A percentile compares a stretch with the other conserved stretches of the same genome.
These are phyloP conservation scores for Staurois parvus DNA, from an alignment of 2,797 vertebrate species.

Conservation along the genomic window DNA sequence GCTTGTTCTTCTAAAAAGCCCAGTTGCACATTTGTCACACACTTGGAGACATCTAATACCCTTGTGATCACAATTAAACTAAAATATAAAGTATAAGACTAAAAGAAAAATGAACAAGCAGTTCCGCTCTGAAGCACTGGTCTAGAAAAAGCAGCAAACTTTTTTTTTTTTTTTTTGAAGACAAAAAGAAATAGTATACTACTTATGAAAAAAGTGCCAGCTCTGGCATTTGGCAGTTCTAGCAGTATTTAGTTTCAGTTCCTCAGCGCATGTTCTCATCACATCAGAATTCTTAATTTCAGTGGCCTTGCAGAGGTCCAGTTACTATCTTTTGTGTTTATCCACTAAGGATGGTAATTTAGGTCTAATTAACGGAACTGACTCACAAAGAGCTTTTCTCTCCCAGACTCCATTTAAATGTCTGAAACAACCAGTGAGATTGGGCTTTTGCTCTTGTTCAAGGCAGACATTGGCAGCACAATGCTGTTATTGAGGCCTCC, in stretches of 20 bases:
- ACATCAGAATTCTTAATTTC: constrained; percentile 76
- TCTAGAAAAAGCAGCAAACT: constrained; percentile 48
- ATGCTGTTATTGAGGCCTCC: constrained; percentile 76
- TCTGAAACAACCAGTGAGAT: constrained; percentile 73
- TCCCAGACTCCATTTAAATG: constrained; percentile 72
- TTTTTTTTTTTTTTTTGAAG: constrained; percentile 13
- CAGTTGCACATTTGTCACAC: constrained; percentile 35
- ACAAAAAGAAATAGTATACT: constrained; percentile 53
- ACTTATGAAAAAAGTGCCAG: constrained; percentile 37
- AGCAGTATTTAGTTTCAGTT: constrained; percentile 68
- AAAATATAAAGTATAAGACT: constrained; percentile 29
- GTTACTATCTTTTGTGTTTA: constrained; percentile 76
- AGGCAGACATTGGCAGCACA: constrained; percentile 71
- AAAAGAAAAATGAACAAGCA: constrained; percentile 44
- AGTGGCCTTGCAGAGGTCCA: constrained; percentile 72
- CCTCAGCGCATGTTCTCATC: constrained; percentile 71
- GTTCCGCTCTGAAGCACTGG: constrained; percentile 26
- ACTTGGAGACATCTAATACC: constrained; percentile 24
- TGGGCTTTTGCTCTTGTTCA: constrained; percentile 70
- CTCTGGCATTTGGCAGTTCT: constrained; percentile 42
- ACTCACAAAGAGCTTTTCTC: constrained; percentile 78
- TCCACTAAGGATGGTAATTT: constrained; percentile 78
- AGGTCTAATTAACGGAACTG: constrained; percentile 82
- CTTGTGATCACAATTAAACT: constrained; percentile 46
- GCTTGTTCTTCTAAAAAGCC: constrained; percentile 14